These are phyloP conservation scores for Setipinna tenuifilis DNA, from an alignment of 2,797 vertebrate genomes.

Conservation along the genomic window DNA sequence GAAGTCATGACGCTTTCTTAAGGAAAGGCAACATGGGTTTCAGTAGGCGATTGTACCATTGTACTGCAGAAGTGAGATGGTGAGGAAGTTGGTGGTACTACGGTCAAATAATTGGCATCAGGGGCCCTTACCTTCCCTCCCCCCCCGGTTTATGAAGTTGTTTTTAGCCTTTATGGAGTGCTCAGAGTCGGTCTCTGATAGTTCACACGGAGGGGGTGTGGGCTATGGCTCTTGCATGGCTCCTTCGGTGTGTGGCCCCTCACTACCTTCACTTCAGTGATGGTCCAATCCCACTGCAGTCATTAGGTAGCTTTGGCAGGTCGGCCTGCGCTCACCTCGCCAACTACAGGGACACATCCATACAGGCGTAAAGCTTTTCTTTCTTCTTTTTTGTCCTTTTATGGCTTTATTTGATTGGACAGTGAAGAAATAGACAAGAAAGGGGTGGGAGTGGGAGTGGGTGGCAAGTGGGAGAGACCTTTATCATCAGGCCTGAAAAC, in stretches of 20 bases:
- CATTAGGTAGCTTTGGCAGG: neutral
- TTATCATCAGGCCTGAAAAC: too few species aligned
- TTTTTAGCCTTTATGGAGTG: neutral
- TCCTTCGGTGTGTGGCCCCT: neutral
- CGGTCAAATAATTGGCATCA: neutral
- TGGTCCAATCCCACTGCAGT: neutral
- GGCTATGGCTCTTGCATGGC: neutral
- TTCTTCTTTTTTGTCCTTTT: neutral
- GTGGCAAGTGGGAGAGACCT: too few species aligned
- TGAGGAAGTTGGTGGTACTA: neutral
- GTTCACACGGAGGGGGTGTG: neutral
- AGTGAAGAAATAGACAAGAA: too few species aligned
- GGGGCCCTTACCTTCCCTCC: neutral
- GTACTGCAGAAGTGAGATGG: neutral
- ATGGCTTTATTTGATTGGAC: too few species aligned
- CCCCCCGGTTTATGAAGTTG: neutral
- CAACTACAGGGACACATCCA: neutral
- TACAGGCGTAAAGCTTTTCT: neutral
- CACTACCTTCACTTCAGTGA: neutral
- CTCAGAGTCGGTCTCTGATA: neutral
- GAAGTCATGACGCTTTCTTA: neutral
- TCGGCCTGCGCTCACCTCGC: neutral
- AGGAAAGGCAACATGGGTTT: neutral
- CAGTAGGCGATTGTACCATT: neutral
- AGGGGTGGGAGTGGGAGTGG: too few species aligned